These are phyloP conservation scores for Lymantria monacha DNA, from an alignment of 2,888 invertebrate species.

Conservation along the genomic window DNA sequence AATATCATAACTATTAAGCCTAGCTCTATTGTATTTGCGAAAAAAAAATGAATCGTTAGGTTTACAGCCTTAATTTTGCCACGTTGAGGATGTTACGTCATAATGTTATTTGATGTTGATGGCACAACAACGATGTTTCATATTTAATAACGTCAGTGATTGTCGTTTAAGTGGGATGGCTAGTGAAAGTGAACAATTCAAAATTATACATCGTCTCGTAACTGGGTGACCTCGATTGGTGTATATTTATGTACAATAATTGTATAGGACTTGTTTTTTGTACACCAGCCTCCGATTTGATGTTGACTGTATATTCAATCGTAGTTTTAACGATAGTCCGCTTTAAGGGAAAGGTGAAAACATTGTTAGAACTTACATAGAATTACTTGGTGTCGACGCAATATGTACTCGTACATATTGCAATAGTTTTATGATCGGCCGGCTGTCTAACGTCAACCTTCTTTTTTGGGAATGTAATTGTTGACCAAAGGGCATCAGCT, in stretches of 20 bases:
- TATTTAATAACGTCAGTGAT: conserved; percentile 22
- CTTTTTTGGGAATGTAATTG: too few species aligned
- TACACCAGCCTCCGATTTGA: too few species aligned
- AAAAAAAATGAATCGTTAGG: not conserved
- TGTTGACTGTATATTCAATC: too few species aligned
- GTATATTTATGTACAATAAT: conserved; percentile 4
- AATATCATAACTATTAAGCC: not conserved
- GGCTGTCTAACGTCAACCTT: too few species aligned
- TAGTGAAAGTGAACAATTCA: conserved; percentile 48
- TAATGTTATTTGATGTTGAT: conserved; percentile 7
- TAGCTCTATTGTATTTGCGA: not conserved
- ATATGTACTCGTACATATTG: too few species aligned
- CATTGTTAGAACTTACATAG: too few species aligned
- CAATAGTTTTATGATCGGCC: too few species aligned
- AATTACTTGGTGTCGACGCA: too few species aligned
- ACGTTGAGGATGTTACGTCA: conserved; percentile 2
- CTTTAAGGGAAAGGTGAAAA: too few species aligned
- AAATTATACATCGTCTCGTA: conserved; percentile 32
- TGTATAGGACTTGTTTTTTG: too few species aligned
- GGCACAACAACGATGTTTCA: conserved; percentile 16
- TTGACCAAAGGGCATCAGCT: too few species aligned
- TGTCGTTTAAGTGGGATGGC: conserved; percentile 31
- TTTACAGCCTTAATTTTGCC: not conserved
- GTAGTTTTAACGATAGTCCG: too few species aligned
- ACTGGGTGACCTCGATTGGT: conserved; percentile 48